phyloP scores from a whole-genome alignment of 2,113 vertebrate species.

The Edolisoma coerulescens region DNA sequence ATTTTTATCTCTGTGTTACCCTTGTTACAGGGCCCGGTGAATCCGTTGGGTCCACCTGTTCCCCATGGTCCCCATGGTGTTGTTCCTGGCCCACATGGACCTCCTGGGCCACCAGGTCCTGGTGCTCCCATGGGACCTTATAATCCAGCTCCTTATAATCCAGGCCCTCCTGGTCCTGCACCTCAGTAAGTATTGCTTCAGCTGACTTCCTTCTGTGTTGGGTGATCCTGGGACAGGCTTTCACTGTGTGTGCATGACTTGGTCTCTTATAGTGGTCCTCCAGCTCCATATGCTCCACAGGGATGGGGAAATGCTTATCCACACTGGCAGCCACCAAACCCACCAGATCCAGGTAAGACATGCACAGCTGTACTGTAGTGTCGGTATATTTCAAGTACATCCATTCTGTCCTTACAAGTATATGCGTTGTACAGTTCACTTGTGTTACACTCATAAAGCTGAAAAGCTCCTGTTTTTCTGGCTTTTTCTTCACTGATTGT shows the following conservation, averaged over 20 bases:
- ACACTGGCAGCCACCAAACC: constrained; percentile 94
- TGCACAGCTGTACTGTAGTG: neutral
- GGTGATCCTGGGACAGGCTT: neutral
- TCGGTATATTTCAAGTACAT: neutral
- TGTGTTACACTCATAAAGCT: neutral
- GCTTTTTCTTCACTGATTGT: neutral
- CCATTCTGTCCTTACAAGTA: neutral
- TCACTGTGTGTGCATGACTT: neutral
- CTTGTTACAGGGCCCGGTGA: constrained; percentile 86
- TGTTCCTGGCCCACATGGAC: constrained; percentile 87
- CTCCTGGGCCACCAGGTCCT: constrained; percentile 90
- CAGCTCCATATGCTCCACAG: constrained; percentile 93
- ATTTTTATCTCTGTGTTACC: neutral
- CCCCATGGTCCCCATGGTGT: constrained; percentile 96
- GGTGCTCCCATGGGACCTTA: constrained; percentile 96
- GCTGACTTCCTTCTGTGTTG: neutral
- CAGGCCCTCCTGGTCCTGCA: constrained; percentile 90
- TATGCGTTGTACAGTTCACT: neutral
- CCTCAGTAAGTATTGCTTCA: constrained; percentile 85
- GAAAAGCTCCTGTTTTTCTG: neutral
- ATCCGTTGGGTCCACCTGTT: constrained; percentile 93
- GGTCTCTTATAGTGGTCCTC: constrained; percentile 82
- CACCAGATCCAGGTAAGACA: constrained; percentile 91
- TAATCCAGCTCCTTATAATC: constrained; percentile 95
- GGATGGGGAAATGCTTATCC: constrained; percentile 98